Base-by-base conservation (phyloP, 2,113 vertebrate species). In the Grallaria varia region DNA sequence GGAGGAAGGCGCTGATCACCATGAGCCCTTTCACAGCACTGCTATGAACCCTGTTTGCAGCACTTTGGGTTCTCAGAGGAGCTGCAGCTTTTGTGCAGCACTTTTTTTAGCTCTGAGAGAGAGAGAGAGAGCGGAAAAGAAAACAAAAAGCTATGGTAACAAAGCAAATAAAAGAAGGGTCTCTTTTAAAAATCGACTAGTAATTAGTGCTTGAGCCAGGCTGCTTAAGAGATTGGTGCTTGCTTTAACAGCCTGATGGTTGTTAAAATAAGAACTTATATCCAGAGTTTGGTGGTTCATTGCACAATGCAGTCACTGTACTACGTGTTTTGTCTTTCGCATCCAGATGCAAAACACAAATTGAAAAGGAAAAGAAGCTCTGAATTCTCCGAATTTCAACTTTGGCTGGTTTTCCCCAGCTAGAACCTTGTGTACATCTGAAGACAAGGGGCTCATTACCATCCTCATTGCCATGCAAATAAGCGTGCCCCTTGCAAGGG, bases 391-490 rank as follows among this genome's bases (percentile, higher is more conserved):
- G 56, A 72, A 81, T 88, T 88, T 90, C 76, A 84, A 12, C 68
- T 78, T 37, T 68, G 88, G 83, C 92, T 86, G 72, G 3, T 86
- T 91, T 95, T 84, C 68, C 60, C 49, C 23, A 20, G 1, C 3
- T 20, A 87, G 93, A 93, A 94, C 92, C 86, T 87, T 60, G 83
- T 89, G 90, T 94, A 53, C 85, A 92, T 90, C 93, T 22, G 85
- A 92, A 78, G 80, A 94, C 83, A 94, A 94, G 83, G 80, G 68
- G 40, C 76, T 67, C 80, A 93, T 94, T 95, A 12, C 33, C 93
- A 93, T 68, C 63, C 52, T 76, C 87, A 95, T 97, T 97, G 42
- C 52, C 83, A 96, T 96, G 95, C 90, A 87, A 96, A 96, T 95
- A 53, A 92, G 79, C 3, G 1, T 92, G 88, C 47, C 85, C 44